Evolutionary conservation across 2,888 invertebrate genomes (phyloP).

Genomic region (Clistopyga incitator): DNA sequence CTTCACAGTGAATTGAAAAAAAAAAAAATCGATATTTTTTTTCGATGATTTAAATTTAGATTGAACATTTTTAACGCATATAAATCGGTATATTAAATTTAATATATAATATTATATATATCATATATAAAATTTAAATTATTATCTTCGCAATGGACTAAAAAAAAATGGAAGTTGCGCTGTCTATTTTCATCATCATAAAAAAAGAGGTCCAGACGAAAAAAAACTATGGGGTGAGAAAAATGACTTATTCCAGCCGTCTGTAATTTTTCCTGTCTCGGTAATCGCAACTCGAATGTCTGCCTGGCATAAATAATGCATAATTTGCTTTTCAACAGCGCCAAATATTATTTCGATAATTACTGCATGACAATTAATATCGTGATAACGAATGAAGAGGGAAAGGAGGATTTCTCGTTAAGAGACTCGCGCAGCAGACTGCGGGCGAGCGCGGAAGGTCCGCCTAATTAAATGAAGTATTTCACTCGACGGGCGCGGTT

Average conservation of each 20-base stretch:
- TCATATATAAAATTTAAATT: too few species aligned
- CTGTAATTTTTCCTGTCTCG: background rate
- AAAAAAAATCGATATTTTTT: too few species aligned
- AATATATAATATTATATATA: too few species aligned
- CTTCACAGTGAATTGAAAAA: too few species aligned
- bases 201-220: background rate
- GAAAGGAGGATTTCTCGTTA: conserved; percentile 6
- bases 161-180: background rate
- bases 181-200: background rate
- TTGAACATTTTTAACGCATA: too few species aligned
- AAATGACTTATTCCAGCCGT: background rate
- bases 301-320: conserved; percentile 15
- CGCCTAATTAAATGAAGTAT: conserved; percentile 25
- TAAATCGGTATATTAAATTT: too few species aligned
- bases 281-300: background rate
- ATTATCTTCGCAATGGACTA: background rate
- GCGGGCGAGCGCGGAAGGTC: background rate
- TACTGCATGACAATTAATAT: background rate
- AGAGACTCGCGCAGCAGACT: background rate
- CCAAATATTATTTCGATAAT: conserved; percentile 21
- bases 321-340: background rate
- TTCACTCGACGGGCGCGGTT: background rate
- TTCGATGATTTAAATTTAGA: too few species aligned
- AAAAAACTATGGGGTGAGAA: background rate
- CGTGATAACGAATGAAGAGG: background rate